Conservation (phyloP, 2,888 invertebrate species). For the Gari tellinella region DNA sequence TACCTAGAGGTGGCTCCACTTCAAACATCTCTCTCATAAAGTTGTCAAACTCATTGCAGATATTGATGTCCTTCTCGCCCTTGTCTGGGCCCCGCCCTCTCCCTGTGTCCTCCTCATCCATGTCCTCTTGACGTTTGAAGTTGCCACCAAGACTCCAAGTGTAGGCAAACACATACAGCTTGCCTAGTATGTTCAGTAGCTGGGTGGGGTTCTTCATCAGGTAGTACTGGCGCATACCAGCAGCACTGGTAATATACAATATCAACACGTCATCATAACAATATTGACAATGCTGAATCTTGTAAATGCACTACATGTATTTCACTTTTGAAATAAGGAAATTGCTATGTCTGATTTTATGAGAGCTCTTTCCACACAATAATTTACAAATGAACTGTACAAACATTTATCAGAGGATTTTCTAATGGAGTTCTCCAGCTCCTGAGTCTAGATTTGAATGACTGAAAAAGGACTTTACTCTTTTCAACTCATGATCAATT, state of each 20-base stretch:
- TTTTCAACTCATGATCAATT: no score
- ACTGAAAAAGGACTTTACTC: no score
- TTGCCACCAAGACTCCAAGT: constrained; percentile 84
- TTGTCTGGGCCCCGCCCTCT: constrained; percentile 64
- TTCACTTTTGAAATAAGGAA: no score
- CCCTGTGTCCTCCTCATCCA: constrained; percentile 79
- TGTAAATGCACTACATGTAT: no score
- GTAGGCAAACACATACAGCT: constrained; percentile 83
- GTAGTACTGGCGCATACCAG: constrained; percentile 73
- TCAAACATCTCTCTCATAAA: constrained; percentile 83
- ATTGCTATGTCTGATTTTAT: no score
- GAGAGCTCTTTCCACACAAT: no score
- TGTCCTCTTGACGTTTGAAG: constrained; percentile 81
- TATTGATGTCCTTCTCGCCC: constrained; percentile 73
- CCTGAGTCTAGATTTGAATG: no score
- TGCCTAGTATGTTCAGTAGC: constrained; percentile 80
- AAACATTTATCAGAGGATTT: no score
- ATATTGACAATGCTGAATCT: no score
- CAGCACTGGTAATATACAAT: constrained; percentile 23
- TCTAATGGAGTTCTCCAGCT: no score
- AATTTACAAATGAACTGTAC: no score
- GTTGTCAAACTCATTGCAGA: constrained; percentile 84
- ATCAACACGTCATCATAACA: no score
- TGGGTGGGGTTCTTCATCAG: constrained; percentile 81
- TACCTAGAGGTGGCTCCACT: constrained; percentile 82